Evolutionary conservation across 2,888 invertebrate species (phyloP).

Genomic region (Cheilosia grossa): DNA sequence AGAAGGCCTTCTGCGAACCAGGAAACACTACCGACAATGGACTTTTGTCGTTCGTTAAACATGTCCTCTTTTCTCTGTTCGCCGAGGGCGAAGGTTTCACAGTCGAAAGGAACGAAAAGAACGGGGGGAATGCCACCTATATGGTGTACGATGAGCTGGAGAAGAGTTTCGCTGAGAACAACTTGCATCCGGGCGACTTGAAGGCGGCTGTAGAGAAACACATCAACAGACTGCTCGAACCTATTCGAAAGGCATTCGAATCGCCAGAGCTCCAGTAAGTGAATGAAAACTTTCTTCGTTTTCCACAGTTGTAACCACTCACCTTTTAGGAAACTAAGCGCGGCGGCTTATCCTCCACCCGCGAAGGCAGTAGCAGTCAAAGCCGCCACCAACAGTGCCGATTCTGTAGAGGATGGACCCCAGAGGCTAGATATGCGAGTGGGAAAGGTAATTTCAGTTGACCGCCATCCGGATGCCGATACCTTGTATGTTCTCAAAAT

Average conservation of each 20-base stretch:
- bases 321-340: constrained; percentile 85
- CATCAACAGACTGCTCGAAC: constrained; percentile 93
- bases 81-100: constrained; percentile 89
- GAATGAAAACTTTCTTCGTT: background rate
- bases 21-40: constrained; percentile 98
- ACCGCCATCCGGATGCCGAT: constrained; percentile 96
- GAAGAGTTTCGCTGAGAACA: constrained; percentile 90
- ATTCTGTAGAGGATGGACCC: constrained; percentile 86
- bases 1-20: constrained; percentile 96
- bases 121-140: constrained; percentile 92
- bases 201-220: constrained; percentile 92
- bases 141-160: constrained; percentile 90
- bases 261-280: constrained; percentile 88
- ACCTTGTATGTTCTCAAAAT: constrained; percentile 96
- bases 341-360: constrained; percentile 93
- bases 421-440: constrained; percentile 93
- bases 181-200: constrained; percentile 96
- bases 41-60: constrained; percentile 95
- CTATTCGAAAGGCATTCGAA: constrained; percentile 94
- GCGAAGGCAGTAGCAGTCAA: constrained; percentile 85
- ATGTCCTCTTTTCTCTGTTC: constrained; percentile 94
- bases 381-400: constrained; percentile 76
- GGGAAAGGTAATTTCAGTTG: constrained; percentile 92
- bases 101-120: constrained; percentile 88
- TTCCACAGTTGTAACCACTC: background rate